A percentile compares a stretch with the other conserved stretches of the same genome.
Evolutionary conservation across 2,113 vertebrate genomes (phyloP).

Genomic region (Crypturellus undulatus): DNA sequence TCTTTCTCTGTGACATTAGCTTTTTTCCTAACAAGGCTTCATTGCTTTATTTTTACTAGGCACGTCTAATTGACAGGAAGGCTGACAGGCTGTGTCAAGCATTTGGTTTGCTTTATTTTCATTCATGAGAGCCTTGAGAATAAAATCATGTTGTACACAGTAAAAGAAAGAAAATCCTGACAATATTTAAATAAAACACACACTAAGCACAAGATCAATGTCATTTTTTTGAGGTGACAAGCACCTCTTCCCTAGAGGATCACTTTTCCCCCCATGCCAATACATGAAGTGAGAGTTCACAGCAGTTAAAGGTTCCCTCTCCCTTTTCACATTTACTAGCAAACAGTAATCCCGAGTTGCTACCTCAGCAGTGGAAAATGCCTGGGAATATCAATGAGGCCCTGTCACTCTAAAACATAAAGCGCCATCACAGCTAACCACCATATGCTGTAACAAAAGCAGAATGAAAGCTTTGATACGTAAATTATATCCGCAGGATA

Average conservation of each 20-base stretch:
- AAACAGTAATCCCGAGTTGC: not conserved
- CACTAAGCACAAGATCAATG: not conserved
- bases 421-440: slow-evolving; percentile 19
- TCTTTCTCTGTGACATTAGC: not conserved
- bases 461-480: slow-evolving; percentile 75
- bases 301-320: not conserved
- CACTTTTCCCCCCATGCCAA: not conserved
- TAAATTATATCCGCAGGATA: slow-evolving; percentile 64
- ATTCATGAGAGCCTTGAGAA: not conserved
- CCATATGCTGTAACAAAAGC: slow-evolving; percentile 45
- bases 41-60: not conserved
- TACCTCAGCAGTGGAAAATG: not conserved
- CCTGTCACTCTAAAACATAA: slow-evolving; percentile 12
- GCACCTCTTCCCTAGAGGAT: not conserved
- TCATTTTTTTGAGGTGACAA: not conserved
- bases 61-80: not conserved
- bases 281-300: not conserved
- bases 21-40: not conserved
- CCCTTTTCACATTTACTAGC: not conserved
- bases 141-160: not conserved
- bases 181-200: not conserved
- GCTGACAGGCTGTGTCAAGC: not conserved
- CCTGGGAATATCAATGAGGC: slow-evolving; percentile 17
- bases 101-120: not conserved
- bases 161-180: not conserved